Conservation (phyloP, 1,140 invertebrate species). For the Oedothorax gibbosus region DNA sequence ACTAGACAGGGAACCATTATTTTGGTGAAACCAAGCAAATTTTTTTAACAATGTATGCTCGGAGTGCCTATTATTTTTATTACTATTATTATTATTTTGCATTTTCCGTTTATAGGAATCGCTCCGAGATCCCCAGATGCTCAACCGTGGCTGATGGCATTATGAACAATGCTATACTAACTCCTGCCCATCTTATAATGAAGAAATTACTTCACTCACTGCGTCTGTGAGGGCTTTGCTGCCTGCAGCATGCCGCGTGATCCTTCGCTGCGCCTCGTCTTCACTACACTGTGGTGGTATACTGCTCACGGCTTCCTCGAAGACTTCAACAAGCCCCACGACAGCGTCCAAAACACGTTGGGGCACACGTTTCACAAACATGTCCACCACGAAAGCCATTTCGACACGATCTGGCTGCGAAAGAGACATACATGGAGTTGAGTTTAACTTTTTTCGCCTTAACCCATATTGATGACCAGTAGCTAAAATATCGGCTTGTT, state of each 20-base stretch:
- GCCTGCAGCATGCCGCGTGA: not conserved
- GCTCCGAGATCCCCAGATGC: no score
- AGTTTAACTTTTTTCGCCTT: not conserved
- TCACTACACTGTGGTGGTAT: not conserved
- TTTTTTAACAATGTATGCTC: no score
- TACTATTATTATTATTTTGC: no score
- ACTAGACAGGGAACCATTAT: no score
- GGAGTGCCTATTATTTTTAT: no score
- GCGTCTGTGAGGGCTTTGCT: not conserved
- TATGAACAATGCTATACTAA: no score
- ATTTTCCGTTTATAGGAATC: no score
- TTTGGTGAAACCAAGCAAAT: no score
- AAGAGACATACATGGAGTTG: not conserved
- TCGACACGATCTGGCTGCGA: slow-evolving; percentile 8
- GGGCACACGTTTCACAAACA: slow-evolving; percentile 2
- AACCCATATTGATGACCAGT: no score
- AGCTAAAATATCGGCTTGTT: no score
- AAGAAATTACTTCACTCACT: not conserved
- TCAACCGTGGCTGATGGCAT: no score
- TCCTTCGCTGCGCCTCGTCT: not conserved
- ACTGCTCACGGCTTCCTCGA: not conserved
- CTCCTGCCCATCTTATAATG: not conserved
- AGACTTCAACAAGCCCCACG: not conserved
- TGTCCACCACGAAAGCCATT: slow-evolving; percentile 11
- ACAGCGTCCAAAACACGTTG: not conserved